A percentile compares a stretch with the other conserved stretches of the same genome.
Conservation (phyloP, 2,888 invertebrate genomes). For the Cerastoderma edule region DNA sequence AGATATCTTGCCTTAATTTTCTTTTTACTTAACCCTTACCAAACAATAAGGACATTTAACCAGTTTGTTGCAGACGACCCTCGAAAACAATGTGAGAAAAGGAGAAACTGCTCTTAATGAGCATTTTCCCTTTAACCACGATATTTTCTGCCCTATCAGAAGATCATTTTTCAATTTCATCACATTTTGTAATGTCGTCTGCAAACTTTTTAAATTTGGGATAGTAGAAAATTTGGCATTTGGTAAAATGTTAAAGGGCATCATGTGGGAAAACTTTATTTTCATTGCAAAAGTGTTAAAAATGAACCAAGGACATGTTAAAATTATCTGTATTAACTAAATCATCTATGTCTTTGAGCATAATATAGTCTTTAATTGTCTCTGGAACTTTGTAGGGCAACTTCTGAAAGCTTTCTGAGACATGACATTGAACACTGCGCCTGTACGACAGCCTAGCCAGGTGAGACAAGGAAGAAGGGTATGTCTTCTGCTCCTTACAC, state of each 20-base stretch:
- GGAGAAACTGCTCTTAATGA: too few relatives aligned
- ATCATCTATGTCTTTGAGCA: slow-evolving; percentile 72
- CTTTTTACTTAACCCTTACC: not conserved
- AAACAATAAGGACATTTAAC: too few relatives aligned
- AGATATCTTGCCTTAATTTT: too few relatives aligned
- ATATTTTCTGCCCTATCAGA: too few relatives aligned
- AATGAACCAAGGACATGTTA: slow-evolving; percentile 17
- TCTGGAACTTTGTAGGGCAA: slow-evolving; percentile 64
- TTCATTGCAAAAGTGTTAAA: not conserved
- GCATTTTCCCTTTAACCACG: too few relatives aligned
- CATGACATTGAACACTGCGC: slow-evolving; percentile 44
- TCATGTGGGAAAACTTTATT: not conserved
- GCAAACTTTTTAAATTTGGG: too few relatives aligned
- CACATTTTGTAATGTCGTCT: too few relatives aligned
- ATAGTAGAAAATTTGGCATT: too few relatives aligned
- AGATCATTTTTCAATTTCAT: too few relatives aligned
- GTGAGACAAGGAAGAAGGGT: slow-evolving; percentile 64
- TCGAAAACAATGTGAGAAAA: too few relatives aligned
- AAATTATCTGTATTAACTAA: slow-evolving; percentile 29
- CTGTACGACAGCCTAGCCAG: slow-evolving; percentile 65
- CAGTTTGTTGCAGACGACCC: too few relatives aligned
- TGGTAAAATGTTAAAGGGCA: too few relatives aligned
- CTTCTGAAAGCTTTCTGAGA: slow-evolving; percentile 54
- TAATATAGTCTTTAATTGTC: slow-evolving; percentile 66
- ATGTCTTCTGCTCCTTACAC: slow-evolving; percentile 60